Base-by-base conservation (phyloP, 2,797 vertebrate species). In the Pseudopleuronectes americanus region DNA sequence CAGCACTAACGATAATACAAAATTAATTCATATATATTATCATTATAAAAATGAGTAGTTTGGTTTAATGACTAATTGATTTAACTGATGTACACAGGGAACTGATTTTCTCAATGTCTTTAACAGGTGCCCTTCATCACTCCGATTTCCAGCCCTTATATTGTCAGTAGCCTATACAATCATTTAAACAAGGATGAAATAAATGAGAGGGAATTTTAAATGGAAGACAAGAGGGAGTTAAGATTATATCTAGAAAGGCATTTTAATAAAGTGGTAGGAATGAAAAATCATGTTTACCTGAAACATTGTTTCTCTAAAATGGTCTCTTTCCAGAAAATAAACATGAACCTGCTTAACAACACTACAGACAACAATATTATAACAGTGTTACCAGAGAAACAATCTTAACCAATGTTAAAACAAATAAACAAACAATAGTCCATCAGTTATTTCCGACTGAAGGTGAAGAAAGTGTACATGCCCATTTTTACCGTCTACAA, bases 401-500 rank as follows among this genome's bases (percentile, higher is more conserved):
- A 85, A 60, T 0, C 2, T 57, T 68, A 56, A 73, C 76, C 74
- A 71, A 63, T 0, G 4, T 64, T 52, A 33, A 60, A 17, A 36
- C 0, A 0, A 3, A 3, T 3, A 55, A 24, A 24, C 2, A 52
- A 38, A 22, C 64, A 74, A 74, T 4, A 10, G 2, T n/a, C 33
- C 0, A 4, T 23, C 12, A 8, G 9, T 21, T 23, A 4, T 24
- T 26, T 69, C 24, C 28, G 23, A 8, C 8, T 23, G 19, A 31
- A 51, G 74, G 76, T 26, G 61, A 59, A 74, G 70, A 77, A 67
- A 64, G 83, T 13, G 82, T 88, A 87, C 89, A 89, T 87, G 76
- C 89, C 92, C 88, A 92, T 92, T 87, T 84, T 83, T 45, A 72
- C 66, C 41, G 9, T 63, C 68, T 83, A 73, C 57, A 83, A 61